Evolutionary conservation across 2,113 vertebrate species (phyloP), one percentile per base, ranked within the genome.

Genomic region (Phrynosoma blainvillii): DNA sequence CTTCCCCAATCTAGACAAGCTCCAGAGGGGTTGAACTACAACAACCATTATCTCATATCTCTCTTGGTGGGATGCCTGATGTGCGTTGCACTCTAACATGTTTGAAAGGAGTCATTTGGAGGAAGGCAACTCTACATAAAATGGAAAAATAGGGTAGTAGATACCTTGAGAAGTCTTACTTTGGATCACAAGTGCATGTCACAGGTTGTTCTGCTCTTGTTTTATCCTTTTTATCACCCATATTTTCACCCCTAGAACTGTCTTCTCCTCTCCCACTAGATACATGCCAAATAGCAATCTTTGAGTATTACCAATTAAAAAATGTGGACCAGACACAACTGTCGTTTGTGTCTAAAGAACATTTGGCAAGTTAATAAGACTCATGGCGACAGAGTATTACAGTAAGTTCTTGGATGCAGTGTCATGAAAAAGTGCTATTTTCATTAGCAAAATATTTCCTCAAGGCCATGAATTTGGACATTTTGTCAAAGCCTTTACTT

Each of bases 401-500:
- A 36, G 0, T 12, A 79, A 59, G 62, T 84, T 1, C 1, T 85
- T 62, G 70, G 78, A 81, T 88, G 89, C 85, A 85, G 81, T 91
- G 84, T 77, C 21, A 88, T 0, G 0, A 86, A 87, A 95, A 70
- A 84, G 14, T 74, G 13, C 66, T 76, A 73, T 32, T 80, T 84
- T 32, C 9, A 52, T 89, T 88, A 90, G 87, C 47, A 9, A 92
- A 94, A 40, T n/a, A 79, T 79, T 81, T 88, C 74, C 65, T 82
- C 79, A 82, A 88, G 92, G 16, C 40, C 66, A 78, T 40, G 40
- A 30, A 74, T 9, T 5, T 79, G 76, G 56, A 73, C 2, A 36
- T 68, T 86, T 73, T 92, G 32, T 73, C 80, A 92, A 88, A 40
- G 52, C 73, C 88, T 89, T 93, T 0, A 0, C 79, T 94, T 92